Evolutionary conservation across 2,888 invertebrate species (phyloP).

Genomic region (Sesia apiformis): DNA sequence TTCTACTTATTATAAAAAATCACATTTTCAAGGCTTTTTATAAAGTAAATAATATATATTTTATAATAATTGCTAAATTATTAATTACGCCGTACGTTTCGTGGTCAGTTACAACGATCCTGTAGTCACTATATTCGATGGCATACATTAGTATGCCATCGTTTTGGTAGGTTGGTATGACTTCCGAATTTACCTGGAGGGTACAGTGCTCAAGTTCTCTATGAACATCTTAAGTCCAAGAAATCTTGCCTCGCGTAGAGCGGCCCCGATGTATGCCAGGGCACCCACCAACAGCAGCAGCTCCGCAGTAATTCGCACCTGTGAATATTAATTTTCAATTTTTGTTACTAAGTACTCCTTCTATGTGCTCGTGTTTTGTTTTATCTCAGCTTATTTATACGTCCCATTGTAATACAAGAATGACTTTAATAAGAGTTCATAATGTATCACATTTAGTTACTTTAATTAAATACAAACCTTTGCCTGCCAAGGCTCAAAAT

Average conservation of each 20-base stretch:
- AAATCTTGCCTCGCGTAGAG: constrained; percentile 90
- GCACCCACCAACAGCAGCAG: constrained; percentile 87
- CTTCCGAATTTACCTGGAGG: constrained; percentile 39
- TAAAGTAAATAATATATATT: no score
- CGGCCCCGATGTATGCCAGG: constrained; percentile 87
- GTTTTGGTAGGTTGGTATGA: no score
- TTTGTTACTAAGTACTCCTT: not conserved
- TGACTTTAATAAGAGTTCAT: not conserved
- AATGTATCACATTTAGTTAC: not conserved
- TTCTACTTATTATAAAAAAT: no score
- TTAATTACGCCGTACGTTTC: no score
- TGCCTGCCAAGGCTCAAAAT: constrained; percentile 73
- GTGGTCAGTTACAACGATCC: no score
- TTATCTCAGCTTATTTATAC: not conserved
- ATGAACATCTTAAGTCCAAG: constrained; percentile 95
- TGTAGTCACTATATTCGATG: no score
- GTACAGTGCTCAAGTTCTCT: constrained; percentile 88
- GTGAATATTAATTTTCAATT: constrained; percentile 1
- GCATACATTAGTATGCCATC: no score
- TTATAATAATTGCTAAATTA: no score
- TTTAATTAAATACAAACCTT: constrained; percentile 36
- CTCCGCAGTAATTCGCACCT: constrained; percentile 86
- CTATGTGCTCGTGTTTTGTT: not conserved
- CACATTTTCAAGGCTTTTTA: no score
- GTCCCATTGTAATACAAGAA: not conserved